These are phyloP conservation scores for Maccullochella peelii DNA, from an alignment of 2,113 vertebrate species.

Conservation along the genomic window DNA sequence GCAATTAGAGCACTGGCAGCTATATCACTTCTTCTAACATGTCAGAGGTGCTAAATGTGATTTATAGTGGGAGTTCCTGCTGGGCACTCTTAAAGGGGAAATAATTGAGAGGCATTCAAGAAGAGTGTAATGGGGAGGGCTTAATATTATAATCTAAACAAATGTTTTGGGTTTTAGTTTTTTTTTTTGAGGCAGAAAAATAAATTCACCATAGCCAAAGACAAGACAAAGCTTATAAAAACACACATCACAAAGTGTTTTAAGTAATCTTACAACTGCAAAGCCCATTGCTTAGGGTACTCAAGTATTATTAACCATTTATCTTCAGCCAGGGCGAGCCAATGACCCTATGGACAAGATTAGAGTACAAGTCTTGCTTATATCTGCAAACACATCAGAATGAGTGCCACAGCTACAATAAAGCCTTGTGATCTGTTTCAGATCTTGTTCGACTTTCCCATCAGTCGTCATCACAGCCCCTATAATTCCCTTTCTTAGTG, in stretches of 20 bases:
- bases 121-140: conserved; percentile 20
- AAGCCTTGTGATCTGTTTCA: conserved; percentile 77
- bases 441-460: conserved; percentile 78
- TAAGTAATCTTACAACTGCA: conserved; percentile 43
- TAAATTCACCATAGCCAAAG: conserved; percentile 21
- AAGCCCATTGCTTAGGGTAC: conserved; percentile 46
- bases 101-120: conserved; percentile 47
- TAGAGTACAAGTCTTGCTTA: conserved; percentile 63
- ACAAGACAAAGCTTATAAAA: conserved; percentile 20
- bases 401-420: conserved; percentile 67
- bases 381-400: conserved; percentile 78
- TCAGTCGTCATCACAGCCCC: conserved; percentile 74
- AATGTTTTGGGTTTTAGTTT: conserved; percentile 18
- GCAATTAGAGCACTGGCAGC: conserved; percentile 68
- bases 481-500: conserved; percentile 76
- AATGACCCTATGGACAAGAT: conserved; percentile 69
- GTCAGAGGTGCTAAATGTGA: conserved; percentile 72
- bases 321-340: conserved; percentile 48
- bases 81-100: conserved; percentile 58
- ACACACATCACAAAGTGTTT: conserved; percentile 18
- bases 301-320: conserved; percentile 66
- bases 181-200: conserved; percentile 34
- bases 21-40: conserved; percentile 61
- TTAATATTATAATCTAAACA: conserved; percentile 48
- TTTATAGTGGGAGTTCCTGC: conserved; percentile 68